phyloP scores from a whole-genome alignment of 2,888 invertebrate genomes.

The Labia minor region DNA sequence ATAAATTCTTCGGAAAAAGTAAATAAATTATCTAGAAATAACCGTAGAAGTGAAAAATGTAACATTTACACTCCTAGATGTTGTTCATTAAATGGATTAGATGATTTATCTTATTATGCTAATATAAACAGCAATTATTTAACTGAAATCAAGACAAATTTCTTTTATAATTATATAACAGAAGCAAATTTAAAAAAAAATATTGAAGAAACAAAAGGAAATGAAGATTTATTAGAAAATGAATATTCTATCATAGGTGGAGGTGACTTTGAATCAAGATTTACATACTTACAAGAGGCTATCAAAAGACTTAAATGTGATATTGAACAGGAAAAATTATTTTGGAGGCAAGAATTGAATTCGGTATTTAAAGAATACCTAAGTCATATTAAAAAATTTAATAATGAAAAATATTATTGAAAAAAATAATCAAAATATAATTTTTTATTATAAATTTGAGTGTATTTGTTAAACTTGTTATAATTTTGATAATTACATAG shows the following conservation, averaged over 20 bases:
- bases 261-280: background rate
- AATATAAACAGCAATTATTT: too few species aligned
- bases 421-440: too few species aligned
- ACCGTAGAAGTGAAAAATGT: background rate
- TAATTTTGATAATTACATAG: too few species aligned
- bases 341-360: constrained; percentile 8
- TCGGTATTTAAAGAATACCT: constrained; percentile 19
- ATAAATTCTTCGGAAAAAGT: background rate
- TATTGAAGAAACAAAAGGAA: background rate
- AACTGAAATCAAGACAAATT: background rate
- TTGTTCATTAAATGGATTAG: background rate
- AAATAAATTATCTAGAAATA: background rate
- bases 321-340: background rate
- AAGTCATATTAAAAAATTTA: constrained; percentile 18
- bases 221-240: background rate
- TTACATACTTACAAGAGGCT: background rate
- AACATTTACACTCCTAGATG: background rate
- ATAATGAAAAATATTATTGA: background rate
- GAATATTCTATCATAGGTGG: background rate
- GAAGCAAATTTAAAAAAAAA: background rate
- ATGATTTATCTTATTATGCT: too few species aligned
- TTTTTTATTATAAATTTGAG: too few species aligned
- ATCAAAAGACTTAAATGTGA: background rate
- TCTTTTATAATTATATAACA: background rate
- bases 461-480: too few species aligned